These are phyloP conservation scores for Sebastes cheni DNA, from an alignment of 2,797 vertebrate species.

Conservation along the genomic window DNA sequence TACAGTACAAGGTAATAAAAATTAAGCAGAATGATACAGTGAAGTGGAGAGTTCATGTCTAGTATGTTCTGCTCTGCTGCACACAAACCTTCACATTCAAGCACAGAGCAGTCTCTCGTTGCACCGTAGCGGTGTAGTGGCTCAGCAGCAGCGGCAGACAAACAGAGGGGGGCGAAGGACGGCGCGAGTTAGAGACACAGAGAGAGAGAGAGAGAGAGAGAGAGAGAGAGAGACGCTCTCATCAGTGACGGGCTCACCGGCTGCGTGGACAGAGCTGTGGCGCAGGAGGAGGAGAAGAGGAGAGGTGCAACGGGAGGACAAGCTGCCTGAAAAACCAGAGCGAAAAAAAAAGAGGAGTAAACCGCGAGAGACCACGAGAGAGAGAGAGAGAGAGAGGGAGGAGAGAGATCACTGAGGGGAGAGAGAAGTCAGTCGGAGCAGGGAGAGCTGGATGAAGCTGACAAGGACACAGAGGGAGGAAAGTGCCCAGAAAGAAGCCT, in stretches of 20 bases:
- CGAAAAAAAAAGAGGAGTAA: slow-evolving; percentile 18
- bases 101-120: slow-evolving; percentile 28
- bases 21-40: neutral
- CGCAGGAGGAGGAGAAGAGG: slow-evolving; percentile 62
- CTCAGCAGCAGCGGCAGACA: slow-evolving; percentile 60
- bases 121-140: slow-evolving; percentile 15
- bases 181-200: slow-evolving; percentile 49
- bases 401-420: slow-evolving; percentile 51
- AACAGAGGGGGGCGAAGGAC: slow-evolving; percentile 62
- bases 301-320: slow-evolving; percentile 59
- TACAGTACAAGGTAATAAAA: neutral
- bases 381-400: slow-evolving; percentile 13
- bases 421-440: slow-evolving; percentile 66
- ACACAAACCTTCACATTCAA: slow-evolving; percentile 19
- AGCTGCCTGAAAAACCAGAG: slow-evolving; percentile 40
- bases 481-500: slow-evolving; percentile 44
- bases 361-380: slow-evolving; percentile 1
- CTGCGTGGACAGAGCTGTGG: slow-evolving; percentile 68
- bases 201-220: slow-evolving; percentile 63
- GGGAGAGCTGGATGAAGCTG: slow-evolving; percentile 57
- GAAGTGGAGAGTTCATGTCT: neutral
- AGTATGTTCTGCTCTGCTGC: neutral
- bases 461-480: slow-evolving; percentile 57
- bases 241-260: slow-evolving; percentile 64
- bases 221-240: slow-evolving; percentile 64